Conservation (phyloP, 2,797 vertebrate genomes). For the Pristis pectinata region DNA sequence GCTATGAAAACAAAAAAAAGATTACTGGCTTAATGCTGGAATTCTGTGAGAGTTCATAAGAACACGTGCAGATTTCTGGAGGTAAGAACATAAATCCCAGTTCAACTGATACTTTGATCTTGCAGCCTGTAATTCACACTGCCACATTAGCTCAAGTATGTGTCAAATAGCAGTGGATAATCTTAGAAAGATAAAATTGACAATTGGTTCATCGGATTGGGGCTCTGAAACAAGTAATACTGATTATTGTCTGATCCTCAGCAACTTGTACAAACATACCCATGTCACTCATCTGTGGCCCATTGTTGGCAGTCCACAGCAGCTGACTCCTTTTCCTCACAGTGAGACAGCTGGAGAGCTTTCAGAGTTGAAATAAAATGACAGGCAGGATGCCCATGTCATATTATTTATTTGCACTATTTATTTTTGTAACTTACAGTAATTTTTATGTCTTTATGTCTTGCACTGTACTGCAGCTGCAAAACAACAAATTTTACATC, state of each 20-base stretch:
- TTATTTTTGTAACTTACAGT: no score
- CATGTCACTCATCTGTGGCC: neutral
- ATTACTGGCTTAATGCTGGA: neutral
- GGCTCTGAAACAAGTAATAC: neutral
- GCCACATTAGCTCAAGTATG: slow-evolving; percentile 3
- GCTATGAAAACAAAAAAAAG: neutral
- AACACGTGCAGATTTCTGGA: neutral
- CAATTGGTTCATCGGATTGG: neutral
- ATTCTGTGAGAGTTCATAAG: neutral
- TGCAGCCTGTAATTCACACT: neutral
- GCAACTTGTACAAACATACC: neutral
- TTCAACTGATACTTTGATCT: neutral
- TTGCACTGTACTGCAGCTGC: no score
- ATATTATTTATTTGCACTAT: no score
- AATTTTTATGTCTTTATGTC: no score
- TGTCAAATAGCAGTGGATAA: neutral
- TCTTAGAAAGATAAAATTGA: neutral
- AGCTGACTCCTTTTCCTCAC: neutral
- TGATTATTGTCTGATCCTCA: neutral
- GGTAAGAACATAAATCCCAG: neutral
- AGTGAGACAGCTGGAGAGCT: neutral
- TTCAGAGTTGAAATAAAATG: neutral
- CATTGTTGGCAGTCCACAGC: neutral
- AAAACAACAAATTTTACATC: no score
- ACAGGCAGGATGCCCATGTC: neutral